phyloP scores from a whole-genome alignment of 2,797 vertebrate genomes.

The Garrulus glandarius region DNA sequence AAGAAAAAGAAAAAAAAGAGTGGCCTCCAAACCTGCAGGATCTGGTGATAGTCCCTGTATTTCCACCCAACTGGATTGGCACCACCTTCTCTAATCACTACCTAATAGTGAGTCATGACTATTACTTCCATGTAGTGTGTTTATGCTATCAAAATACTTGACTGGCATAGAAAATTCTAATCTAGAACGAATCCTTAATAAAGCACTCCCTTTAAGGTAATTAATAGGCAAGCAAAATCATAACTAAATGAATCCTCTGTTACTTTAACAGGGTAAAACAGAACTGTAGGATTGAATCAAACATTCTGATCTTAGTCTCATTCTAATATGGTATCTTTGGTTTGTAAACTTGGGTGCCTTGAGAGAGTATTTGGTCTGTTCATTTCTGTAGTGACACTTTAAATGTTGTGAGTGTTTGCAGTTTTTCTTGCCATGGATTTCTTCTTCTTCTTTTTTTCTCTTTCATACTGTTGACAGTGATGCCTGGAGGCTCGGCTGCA shows the following conservation, averaged over 20 bases:
- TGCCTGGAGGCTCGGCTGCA: neutral
- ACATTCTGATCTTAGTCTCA: neutral
- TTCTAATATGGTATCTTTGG: neutral
- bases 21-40: neutral
- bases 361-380: neutral
- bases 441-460: neutral
- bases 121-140: neutral
- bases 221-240: neutral
- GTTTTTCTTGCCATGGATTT: neutral
- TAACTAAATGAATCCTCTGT: neutral
- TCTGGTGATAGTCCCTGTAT: neutral
- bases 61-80: neutral
- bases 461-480: neutral
- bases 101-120: neutral
- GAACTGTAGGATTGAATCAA: neutral
- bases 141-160: neutral
- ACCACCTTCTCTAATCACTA: neutral
- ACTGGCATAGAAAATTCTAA: neutral
- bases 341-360: neutral
- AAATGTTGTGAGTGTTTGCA: neutral
- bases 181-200: neutral
- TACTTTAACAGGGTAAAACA: neutral
- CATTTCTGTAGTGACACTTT: neutral
- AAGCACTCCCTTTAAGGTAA: neutral
- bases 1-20: neutral